These are phyloP conservation scores for Colletes collaris DNA, from an alignment of 2,888 invertebrate genomes.

Conservation along the genomic window DNA sequence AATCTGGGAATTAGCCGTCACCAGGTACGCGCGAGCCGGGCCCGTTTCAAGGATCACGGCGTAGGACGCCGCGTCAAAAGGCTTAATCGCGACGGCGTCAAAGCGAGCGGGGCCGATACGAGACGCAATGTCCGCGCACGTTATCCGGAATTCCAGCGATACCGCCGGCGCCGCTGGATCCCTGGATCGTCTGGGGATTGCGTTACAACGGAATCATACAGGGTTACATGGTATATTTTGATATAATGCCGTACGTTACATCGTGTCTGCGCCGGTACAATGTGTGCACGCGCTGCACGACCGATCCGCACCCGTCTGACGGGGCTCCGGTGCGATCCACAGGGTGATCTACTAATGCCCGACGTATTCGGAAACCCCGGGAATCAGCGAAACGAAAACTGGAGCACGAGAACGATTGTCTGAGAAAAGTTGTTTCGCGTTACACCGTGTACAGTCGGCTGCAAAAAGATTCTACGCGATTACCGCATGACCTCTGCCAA, in stretches of 20 bases:
- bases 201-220: conserved; percentile 61
- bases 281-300: conserved; percentile 20
- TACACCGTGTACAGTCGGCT: no score
- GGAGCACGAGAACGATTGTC: no score
- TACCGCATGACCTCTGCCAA: no score
- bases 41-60: conserved; percentile 48
- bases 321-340: neutral
- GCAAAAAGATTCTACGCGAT: no score
- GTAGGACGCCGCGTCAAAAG: conserved; percentile 50
- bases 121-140: conserved; percentile 39
- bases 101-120: conserved; percentile 34
- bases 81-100: conserved; percentile 50
- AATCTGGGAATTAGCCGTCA: conserved; percentile 52
- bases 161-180: conserved; percentile 18
- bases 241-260: conserved; percentile 45
- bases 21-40: conserved; percentile 21
- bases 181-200: conserved; percentile 43
- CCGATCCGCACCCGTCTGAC: conserved; percentile 19
- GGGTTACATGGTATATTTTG: conserved; percentile 56
- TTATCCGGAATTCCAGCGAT: conserved; percentile 43
- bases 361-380: no score
- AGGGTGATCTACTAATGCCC: neutral
- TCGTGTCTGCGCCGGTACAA: conserved; percentile 26
- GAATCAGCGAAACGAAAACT: no score
- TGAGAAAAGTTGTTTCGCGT: no score